phyloP scores from a whole-genome alignment of 1,140 invertebrate genomes.

The Sminthurides bifidus region DNA sequence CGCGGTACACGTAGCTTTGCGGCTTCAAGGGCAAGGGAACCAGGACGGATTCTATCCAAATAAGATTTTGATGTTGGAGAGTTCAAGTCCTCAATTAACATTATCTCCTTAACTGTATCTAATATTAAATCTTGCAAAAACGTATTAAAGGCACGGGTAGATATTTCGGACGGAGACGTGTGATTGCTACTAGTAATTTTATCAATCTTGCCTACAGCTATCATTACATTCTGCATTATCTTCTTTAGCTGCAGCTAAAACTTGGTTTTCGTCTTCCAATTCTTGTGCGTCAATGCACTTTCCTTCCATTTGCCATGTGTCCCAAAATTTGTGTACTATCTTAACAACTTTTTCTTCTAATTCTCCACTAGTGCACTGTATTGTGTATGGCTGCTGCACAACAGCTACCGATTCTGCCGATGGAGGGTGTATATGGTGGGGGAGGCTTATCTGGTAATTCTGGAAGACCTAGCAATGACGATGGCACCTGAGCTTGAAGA shows the following conservation, averaged over 20 bases:
- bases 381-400: background rate
- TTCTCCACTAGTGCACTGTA: background rate
- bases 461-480: background rate
- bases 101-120: conserved; percentile 10
- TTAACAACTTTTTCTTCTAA: conserved; percentile 1
- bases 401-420: conserved; percentile 10
- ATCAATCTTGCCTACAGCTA: background rate
- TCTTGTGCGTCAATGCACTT: background rate
- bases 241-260: background rate
- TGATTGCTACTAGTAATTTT: background rate
- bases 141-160: conserved; percentile 8
- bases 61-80: background rate
- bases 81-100: background rate
- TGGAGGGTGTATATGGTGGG: conserved; percentile 21
- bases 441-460: conserved; percentile 15
- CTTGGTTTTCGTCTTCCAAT: background rate
- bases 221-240: background rate
- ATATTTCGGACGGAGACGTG: background rate
- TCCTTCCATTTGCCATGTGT: conserved; percentile 1
- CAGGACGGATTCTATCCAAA: conserved; percentile 15
- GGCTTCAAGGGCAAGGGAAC: conserved; percentile 13
- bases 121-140: conserved; percentile 10
- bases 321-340: conserved; percentile 7
- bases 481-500: conserved; percentile 12
- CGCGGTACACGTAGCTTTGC: conserved; percentile 10